These are phyloP conservation scores for Cheilinus undulatus DNA, from an alignment of 2,113 vertebrate species.

Conservation along the genomic window DNA sequence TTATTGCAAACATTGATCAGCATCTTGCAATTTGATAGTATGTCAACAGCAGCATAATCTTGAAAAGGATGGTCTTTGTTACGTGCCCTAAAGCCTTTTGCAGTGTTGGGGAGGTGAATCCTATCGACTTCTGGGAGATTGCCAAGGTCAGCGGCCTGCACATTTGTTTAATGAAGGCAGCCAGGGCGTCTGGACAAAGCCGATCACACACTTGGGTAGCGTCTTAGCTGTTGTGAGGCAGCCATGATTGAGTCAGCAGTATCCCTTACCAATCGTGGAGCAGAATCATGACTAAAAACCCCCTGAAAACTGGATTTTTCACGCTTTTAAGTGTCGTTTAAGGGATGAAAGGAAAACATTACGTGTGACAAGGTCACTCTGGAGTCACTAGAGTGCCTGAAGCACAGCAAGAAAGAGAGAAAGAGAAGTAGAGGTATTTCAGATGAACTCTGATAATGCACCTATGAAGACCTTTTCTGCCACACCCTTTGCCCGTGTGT, in stretches of 20 bases:
- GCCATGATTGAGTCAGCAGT: constrained; percentile 41
- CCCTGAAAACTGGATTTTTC: neutral
- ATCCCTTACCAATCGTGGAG: constrained; percentile 6
- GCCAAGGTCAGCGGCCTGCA: constrained; percentile 68
- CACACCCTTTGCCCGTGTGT: constrained; percentile 64
- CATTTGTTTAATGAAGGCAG: constrained; percentile 69
- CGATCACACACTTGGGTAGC: constrained; percentile 35
- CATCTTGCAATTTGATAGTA: constrained; percentile 60
- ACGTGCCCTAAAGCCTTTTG: constrained; percentile 5
- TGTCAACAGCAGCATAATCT: constrained; percentile 47
- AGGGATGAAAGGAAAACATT: constrained; percentile 17
- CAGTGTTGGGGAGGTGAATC: constrained; percentile 49
- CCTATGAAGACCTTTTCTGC: constrained; percentile 11
- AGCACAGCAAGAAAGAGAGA: neutral
- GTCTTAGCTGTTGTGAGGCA: constrained; percentile 25
- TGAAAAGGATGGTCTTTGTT: constrained; percentile 9
- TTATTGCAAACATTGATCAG: constrained; percentile 77
- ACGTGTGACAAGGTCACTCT: constrained; percentile 19
- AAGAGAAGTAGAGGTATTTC: neutral
- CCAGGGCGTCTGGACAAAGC: constrained; percentile 24
- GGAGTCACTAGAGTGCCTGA: constrained; percentile 12
- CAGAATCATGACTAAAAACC: constrained; percentile 11
- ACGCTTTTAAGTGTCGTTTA: neutral
- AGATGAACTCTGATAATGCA: neutral
- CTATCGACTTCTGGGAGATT: constrained; percentile 37